phyloP scores from a whole-genome alignment of 2,797 vertebrate genomes.

The Liasis olivaceus region DNA sequence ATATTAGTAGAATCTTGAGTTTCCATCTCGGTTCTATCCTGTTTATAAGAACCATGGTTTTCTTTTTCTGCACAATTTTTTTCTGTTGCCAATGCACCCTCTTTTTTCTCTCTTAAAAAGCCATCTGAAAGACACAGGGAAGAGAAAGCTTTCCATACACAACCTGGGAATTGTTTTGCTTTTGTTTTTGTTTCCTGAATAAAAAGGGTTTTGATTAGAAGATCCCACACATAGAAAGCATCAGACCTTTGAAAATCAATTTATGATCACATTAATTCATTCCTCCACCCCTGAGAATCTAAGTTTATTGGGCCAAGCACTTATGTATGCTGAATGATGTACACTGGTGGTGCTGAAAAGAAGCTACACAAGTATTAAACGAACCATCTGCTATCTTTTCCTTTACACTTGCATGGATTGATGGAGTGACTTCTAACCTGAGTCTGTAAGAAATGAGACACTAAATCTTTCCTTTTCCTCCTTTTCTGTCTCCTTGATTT shows the following conservation, averaged over 20 bases:
- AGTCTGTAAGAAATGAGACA: not conserved
- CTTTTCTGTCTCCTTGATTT: not conserved
- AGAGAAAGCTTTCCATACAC: constrained; percentile 45
- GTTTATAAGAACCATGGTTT: constrained; percentile 59
- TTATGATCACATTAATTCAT: not conserved
- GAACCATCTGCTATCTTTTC: not conserved
- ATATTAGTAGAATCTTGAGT: constrained; percentile 65
- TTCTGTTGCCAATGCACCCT: constrained; percentile 67
- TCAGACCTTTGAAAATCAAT: not conserved
- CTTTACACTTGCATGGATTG: not conserved
- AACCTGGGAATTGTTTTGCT: not conserved
- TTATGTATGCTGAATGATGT: not conserved
- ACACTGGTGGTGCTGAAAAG: not conserved
- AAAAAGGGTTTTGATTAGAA: constrained; percentile 19
- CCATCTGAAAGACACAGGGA: constrained; percentile 72
- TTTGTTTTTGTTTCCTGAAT: constrained; percentile 18
- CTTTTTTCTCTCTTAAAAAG: constrained; percentile 64
- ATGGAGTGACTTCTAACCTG: not conserved
- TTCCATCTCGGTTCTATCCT: constrained; percentile 69
- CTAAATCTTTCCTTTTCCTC: not conserved
- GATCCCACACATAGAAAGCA: not conserved
- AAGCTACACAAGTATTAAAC: not conserved
- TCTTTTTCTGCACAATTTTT: constrained; percentile 53
- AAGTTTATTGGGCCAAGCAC: not conserved
- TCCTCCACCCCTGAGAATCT: not conserved